Evolutionary conservation across 2,797 vertebrate species (phyloP), one percentile per base, ranked within the genome.

Genomic region (Diplodus sargus): DNA sequence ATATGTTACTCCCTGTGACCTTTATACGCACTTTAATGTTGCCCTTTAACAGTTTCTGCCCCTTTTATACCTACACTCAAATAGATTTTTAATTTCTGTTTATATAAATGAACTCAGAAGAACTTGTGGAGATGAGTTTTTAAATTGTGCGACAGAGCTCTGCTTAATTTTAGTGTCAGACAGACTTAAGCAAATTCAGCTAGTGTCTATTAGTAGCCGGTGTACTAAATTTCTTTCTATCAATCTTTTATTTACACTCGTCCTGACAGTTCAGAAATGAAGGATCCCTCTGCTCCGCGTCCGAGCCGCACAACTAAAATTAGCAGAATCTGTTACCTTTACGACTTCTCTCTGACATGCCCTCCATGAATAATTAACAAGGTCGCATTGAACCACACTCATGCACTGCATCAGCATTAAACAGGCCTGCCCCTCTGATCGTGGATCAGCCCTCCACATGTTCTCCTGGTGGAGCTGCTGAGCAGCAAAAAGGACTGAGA

Each of bases 291-390:
- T 43, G 30, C 34, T 69, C 49, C 57, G 52, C 30, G 30, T 77
- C 45, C 64, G 48, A 74, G 70, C 53, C 28, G 48, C 52, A 52
- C 74, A 51, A 72, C 86, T 88, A 84, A 88, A 91, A 89, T 90
- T 70, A 86, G 85, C 84, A 0, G 82, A 91, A 91, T 88, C 86
- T 72, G 74, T 82, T 85, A 84, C 87, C 85, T 86, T 79, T 74
- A 87, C 62, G 83, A 86, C 87, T 57, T 84, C 90, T 81, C 79
- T 70, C 82, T 79, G 81, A 76, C 62, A 30, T 82, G 87, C 63
- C 88, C 92, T 91, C 88, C 78, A 89, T 93, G 77, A 94, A 94
- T 94, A 90, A 94, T 93, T 93, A 86, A 93, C 87, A 86, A 88
- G 87, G 84, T 78, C 28, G 65, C 69, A 71, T 76, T 90, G 83